Base-by-base conservation (phyloP, 1,140 invertebrate species). In the Drosophila prosaltans region DNA sequence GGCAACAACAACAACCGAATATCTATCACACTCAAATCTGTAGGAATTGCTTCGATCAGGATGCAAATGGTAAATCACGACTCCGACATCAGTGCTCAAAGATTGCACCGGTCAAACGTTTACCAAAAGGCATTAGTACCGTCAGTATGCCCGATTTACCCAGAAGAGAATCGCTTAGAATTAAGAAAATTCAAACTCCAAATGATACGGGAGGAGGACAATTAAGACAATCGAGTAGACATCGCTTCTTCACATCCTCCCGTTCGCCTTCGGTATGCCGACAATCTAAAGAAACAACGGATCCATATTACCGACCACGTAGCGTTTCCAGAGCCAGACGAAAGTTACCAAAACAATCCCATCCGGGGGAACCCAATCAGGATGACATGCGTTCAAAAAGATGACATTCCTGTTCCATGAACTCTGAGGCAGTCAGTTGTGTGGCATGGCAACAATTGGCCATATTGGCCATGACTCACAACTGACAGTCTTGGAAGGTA, bases 121-220 rank as follows among this genome's bases (percentile, higher is more conserved):
- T 57, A 3, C 21, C 24, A 0, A 71, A 66, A 16, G 30, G 43
- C 32, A 26, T 28, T 1, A 24, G 43, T 11, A 73, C 79, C 0
- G 45, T 39, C 40, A 86, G 82, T 55, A 64, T 86, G 83, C 83
- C 82, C 0, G 51, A 86, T 65, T 39, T 86, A 5, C 36, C 65
- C 10, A 21, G 69, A 16, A 24, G 3, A 16, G 41, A 21, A 30
- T 28, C 39, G 16, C 10, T 26, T 3, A 58, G n/a, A n/a, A 36
- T 58, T n/a, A 58, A 6, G 21, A 16, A 3, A 7, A 32, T 8
- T 21, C 30, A 16, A 16, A 8, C 55, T 8, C 55, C 55, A 28
- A 32, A 1, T 51, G 21, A 51, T 4, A 1, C 55, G 32, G n/a
- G 8, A 59, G 45, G 45, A 51, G 16, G 45, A 2, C 57, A 9